Percentiles rank a stretch among this genome's conserved stretches.
These are phyloP conservation scores for Drosophila truncata DNA, from an alignment of 1,140 invertebrate species.

Conservation along the genomic window DNA sequence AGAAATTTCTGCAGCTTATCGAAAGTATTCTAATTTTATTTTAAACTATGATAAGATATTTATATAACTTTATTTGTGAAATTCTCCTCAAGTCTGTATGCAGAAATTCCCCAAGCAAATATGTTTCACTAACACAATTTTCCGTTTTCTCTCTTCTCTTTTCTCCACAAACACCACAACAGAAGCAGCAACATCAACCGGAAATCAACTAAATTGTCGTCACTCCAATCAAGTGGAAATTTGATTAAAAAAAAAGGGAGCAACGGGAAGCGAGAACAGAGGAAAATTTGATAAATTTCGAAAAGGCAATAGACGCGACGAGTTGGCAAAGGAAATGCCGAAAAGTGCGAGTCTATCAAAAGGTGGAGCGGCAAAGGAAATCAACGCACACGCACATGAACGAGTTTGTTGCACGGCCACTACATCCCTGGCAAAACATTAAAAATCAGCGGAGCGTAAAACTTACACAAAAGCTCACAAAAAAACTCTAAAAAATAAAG, in stretches of 20 bases:
- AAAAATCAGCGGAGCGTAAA: constrained; percentile 71
- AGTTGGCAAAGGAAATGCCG: constrained; percentile 21
- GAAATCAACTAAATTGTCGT: constrained; percentile 81
- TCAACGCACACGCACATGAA: constrained; percentile 77
- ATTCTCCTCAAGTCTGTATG: background rate
- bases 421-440: constrained; percentile 61
- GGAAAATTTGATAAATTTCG: constrained; percentile 79
- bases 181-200: constrained; percentile 58
- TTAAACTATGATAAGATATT: background rate
- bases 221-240: constrained; percentile 82
- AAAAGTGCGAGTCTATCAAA: constrained; percentile 65
- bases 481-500: constrained; percentile 25
- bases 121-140: constrained; percentile 33
- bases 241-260: constrained; percentile 66
- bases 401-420: constrained; percentile 53
- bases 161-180: constrained; percentile 24
- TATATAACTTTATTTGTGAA: background rate
- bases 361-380: constrained; percentile 63
- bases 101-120: background rate
- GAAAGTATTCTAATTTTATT: too few relatives aligned
- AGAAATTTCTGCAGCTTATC: too few relatives aligned
- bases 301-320: constrained; percentile 53
- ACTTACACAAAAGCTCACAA: constrained; percentile 49
- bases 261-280: constrained; percentile 18
- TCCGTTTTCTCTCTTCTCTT: constrained; percentile 18